A percentile compares a stretch with the other conserved stretches of the same genome.
phyloP scores from a whole-genome alignment of 2,113 vertebrate genomes.

The Ameiurus melas region DNA sequence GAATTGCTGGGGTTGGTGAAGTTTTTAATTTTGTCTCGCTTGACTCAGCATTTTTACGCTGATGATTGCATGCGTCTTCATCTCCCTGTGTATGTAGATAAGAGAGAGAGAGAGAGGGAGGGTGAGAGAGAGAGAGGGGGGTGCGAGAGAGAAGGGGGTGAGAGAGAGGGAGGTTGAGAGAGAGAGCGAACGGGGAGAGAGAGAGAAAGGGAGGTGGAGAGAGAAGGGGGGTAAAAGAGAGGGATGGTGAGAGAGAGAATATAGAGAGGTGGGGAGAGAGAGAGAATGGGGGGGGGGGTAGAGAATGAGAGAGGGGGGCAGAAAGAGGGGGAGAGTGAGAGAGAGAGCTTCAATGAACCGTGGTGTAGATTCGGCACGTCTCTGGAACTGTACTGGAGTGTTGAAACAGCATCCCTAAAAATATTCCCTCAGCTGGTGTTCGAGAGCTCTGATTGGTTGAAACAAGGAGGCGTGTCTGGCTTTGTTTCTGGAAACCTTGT shows the following conservation, averaged over 20 bases:
- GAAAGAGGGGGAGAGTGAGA: neutral
- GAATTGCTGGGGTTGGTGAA: neutral
- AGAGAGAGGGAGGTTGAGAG: neutral
- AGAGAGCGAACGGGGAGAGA: neutral
- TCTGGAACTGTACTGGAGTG: neutral
- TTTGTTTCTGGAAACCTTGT: no score
- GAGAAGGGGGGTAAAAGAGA: no score
- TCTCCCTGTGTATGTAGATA: neutral
- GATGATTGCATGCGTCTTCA: neutral
- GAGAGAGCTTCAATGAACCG: neutral
- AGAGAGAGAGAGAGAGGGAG: no score
- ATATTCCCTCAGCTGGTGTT: neutral
- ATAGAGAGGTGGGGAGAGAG: no score
- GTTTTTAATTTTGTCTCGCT: constrained; percentile 35
- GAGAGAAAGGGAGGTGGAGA: neutral
- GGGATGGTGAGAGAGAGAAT: no score
- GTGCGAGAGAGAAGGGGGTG: neutral
- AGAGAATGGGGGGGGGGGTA: no score
- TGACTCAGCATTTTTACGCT: constrained; percentile 12
- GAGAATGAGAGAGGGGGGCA: neutral
- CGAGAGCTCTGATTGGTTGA: neutral
- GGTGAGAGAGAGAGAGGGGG: neutral
- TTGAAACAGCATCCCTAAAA: neutral
- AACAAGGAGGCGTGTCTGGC: neutral
- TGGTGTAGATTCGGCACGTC: neutral